Conservation (phyloP, 2,797 vertebrate genomes). For the Cephalopachus bancanus region DNA sequence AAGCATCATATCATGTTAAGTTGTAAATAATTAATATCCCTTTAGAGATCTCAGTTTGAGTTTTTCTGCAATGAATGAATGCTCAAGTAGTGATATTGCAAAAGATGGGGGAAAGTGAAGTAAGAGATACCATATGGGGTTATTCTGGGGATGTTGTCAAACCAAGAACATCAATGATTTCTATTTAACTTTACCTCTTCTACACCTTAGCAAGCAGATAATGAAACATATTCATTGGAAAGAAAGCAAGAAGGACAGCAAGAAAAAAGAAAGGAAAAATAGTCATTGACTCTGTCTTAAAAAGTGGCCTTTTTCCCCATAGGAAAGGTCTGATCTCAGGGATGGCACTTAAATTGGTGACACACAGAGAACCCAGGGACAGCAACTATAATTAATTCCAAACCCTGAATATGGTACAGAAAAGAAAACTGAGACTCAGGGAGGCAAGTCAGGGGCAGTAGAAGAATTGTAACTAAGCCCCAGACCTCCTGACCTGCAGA, state of each 20-base stretch:
- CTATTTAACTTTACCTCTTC: not conserved
- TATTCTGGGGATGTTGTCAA: not conserved
- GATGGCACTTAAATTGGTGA: not conserved
- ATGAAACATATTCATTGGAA: not conserved
- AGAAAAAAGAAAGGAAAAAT: too few relatives aligned
- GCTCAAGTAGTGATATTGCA: not conserved
- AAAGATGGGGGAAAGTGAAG: not conserved
- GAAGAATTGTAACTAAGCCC: not conserved
- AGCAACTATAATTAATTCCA: not conserved
- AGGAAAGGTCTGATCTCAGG: not conserved
- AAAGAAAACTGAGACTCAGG: not conserved
- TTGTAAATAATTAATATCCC: not conserved
- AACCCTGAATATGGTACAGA: not conserved
- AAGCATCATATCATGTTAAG: not conserved
- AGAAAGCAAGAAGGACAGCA: fast-evolving
- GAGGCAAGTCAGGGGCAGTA: not conserved
- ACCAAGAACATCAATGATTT: not conserved
- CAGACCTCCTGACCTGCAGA: too few relatives aligned
- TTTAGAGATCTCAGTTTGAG: constrained; percentile 32
- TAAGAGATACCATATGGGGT: not conserved
- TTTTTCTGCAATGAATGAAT: constrained; percentile 48
- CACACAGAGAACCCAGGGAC: not conserved
- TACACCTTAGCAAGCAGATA: not conserved
- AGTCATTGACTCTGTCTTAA: not conserved
- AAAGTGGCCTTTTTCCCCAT: not conserved